A percentile compares a stretch with the other conserved stretches of the same genome.
Conservation (phyloP, 2,113 vertebrate species). For the Pyxicephalus adspersus region DNA sequence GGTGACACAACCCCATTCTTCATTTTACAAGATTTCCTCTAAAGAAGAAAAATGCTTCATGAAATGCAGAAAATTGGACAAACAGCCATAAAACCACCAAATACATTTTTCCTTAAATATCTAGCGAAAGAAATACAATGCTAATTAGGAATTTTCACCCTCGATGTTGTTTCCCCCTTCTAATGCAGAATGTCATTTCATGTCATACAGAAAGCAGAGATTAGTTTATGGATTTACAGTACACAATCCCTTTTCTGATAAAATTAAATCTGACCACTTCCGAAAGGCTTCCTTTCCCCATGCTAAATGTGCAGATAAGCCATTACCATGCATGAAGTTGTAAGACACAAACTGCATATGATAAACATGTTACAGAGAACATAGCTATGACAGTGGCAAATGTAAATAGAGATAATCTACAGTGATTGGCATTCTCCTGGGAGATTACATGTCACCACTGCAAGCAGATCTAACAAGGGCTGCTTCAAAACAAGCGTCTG, state of each 20-base stretch:
- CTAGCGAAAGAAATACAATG: neutral
- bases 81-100: neutral
- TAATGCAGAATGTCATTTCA: conserved; percentile 17
- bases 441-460: conserved; percentile 60
- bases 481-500: conserved; percentile 33
- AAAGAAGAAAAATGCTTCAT: neutral
- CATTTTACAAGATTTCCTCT: neutral
- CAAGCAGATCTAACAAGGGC: conserved; percentile 33
- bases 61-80: conserved; percentile 1
- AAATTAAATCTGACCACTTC: conserved; percentile 57
- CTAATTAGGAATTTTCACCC: conserved; percentile 10
- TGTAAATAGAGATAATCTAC: conserved; percentile 63
- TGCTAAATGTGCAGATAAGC: conserved; percentile 6
- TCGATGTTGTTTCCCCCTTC: neutral
- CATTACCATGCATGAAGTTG: conserved; percentile 62
- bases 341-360: conserved; percentile 62
- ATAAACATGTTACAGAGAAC: conserved; percentile 65
- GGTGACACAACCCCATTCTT: neutral
- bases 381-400: conserved; percentile 62
- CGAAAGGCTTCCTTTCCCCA: conserved; percentile 14
- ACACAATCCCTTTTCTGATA: conserved; percentile 10
- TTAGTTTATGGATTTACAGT: conserved; percentile 20
- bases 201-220: conserved; percentile 6
- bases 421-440: conserved; percentile 57
- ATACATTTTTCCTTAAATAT: neutral